Conservation (phyloP, 2,797 vertebrate species). For the Benthosema pterotum region DNA sequence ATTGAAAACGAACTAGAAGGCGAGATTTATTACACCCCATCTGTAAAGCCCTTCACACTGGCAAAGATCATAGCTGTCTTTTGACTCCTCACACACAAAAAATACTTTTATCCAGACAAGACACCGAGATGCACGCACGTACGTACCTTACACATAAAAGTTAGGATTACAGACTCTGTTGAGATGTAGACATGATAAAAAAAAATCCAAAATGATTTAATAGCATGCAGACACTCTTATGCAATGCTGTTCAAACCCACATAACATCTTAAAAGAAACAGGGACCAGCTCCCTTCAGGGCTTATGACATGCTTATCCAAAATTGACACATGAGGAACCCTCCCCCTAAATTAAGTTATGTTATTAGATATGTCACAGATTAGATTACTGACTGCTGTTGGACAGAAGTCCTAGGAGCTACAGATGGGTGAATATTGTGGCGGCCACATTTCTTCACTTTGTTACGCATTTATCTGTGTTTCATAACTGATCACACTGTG, state of each 20-base stretch:
- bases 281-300: constrained; percentile 40
- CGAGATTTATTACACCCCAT: too few relatives aligned
- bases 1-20: too few relatives aligned
- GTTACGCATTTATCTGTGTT: constrained; percentile 26
- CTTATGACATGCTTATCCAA: constrained; percentile 43
- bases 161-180: not conserved
- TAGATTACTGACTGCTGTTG: constrained; percentile 11
- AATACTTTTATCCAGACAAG: too few relatives aligned
- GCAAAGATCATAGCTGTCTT: too few relatives aligned
- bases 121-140: not conserved
- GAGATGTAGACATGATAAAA: constrained; percentile 6
- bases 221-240: constrained; percentile 48
- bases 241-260: constrained; percentile 43
- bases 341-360: constrained; percentile 58
- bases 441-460: constrained; percentile 22
- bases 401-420: constrained; percentile 16
- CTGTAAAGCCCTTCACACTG: too few relatives aligned
- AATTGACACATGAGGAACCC: constrained; percentile 36
- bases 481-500: constrained; percentile 13
- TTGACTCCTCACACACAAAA: too few relatives aligned
- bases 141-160: not conserved
- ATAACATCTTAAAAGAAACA: constrained; percentile 40
- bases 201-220: constrained; percentile 24
- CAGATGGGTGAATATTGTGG: constrained; percentile 16
- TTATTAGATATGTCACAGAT: constrained; percentile 42